A percentile compares a stretch with the other conserved stretches of the same genome.
Conservation (phyloP, 2,797 vertebrate genomes). For the Adrianichthys oophorus region DNA sequence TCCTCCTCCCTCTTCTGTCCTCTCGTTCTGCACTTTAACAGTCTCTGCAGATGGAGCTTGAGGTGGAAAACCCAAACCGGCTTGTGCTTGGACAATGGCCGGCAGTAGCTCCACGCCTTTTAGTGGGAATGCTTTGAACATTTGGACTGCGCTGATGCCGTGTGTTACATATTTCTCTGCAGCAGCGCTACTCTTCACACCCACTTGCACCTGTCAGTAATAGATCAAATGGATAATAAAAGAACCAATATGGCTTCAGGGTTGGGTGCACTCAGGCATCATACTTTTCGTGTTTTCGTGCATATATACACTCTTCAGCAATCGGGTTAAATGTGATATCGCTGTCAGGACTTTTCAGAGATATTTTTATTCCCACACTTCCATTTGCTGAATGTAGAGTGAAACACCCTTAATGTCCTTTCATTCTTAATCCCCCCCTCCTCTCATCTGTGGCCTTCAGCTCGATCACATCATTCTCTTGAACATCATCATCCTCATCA, state of each 20-base stretch:
- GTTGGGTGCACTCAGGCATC: slow-evolving; percentile 36
- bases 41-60: slow-evolving; percentile 18
- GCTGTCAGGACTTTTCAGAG: slow-evolving; percentile 5
- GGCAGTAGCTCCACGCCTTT: slow-evolving; percentile 40
- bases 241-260: slow-evolving; percentile 56
- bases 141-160: slow-evolving; percentile 37
- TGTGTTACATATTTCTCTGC: slow-evolving; percentile 32
- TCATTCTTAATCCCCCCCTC: slow-evolving; percentile 1
- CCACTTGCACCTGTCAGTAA: slow-evolving; percentile 70
- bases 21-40: slow-evolving; percentile 38
- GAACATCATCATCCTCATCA: slow-evolving; percentile 47
- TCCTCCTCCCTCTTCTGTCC: slow-evolving; percentile 47
- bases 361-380: slow-evolving; percentile 20
- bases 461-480: slow-evolving; percentile 44
- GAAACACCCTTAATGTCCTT: slow-evolving; percentile 12
- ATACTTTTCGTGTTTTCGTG: slow-evolving; percentile 35
- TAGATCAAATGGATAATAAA: slow-evolving; percentile 67
- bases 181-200: slow-evolving; percentile 51
- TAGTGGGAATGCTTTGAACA: slow-evolving; percentile 50
- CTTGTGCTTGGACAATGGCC: slow-evolving; percentile 60
- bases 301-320: slow-evolving; percentile 39
- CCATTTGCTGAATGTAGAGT: slow-evolving; percentile 1
- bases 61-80: slow-evolving; percentile 48
- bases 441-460: slow-evolving; percentile 33
- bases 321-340: slow-evolving; percentile 12